Evolutionary conservation across 2,113 vertebrate species (phyloP), one percentile per base, ranked within the genome.

Genomic region (Garra rufa): DNA sequence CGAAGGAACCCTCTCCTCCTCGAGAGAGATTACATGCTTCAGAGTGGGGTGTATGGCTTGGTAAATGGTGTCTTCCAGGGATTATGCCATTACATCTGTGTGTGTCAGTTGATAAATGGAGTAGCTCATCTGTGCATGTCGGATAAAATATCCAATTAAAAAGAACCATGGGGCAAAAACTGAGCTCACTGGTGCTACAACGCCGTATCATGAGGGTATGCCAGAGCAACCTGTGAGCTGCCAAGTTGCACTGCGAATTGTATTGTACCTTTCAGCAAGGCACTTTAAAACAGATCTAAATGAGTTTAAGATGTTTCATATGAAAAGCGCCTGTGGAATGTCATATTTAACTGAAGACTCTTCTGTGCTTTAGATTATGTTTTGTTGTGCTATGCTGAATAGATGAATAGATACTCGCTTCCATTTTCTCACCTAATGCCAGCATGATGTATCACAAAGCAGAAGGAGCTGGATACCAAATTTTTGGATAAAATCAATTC

Each of bases 101-200:
- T 70, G 65, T 82, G 63, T 71, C 80, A 70, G 63, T 55, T 70
- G 80, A 82, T 82, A 82, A 82, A 82, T 71, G 65, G 71, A 82
- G 46, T 52, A 55, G 80, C 80, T 82, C 80, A 82, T 70, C 80
- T 82, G 80, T 82, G 80, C 63, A 82, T 82, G 80, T 34, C 21
- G 63, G 65, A 82, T 71, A 82, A 71, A 71, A 82, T 50, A 71
- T 82, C 80, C 80, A 82, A 82, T 82, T 82, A 55, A 82, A 82
- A 82, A 24, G 46, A 69, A 82, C 80, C 80, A 82, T 55, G 65
- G 80, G 80, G 44, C 80, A 70, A 55, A 80, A 80, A 82, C 21
- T 17, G 28, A 82, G 55, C 14, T 55, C 63, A 30, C 63, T 70
- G 61, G 30, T 67, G 30, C 46, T 52, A 52, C 46, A 55, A 55